Percentiles rank a stretch among this genome's conserved stretches.
Evolutionary conservation across 2,888 invertebrate genomes (phyloP).

Genomic region (Pseudococcus viburni): DNA sequence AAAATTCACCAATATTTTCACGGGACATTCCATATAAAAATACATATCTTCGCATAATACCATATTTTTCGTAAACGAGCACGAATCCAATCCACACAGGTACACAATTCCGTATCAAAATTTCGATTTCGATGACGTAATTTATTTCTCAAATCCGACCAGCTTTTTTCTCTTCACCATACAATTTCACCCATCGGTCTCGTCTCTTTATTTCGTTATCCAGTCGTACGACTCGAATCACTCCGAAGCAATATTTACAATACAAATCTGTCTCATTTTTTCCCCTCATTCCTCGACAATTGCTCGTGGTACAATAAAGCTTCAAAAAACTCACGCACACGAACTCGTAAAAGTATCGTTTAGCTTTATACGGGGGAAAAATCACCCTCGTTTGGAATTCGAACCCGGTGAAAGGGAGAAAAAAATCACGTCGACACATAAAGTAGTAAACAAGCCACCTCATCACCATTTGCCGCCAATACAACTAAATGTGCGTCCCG

Average conservation of each 20-base stretch:
- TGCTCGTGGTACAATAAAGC: background rate
- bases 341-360: background rate
- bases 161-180: background rate
- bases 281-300: background rate
- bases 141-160: constrained; percentile 9
- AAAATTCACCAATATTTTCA: too few species aligned
- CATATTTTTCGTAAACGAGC: constrained; percentile 2
- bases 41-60: background rate
- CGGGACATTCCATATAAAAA: background rate
- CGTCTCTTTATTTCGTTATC: background rate
- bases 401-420: background rate
- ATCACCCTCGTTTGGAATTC: background rate
- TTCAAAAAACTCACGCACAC: background rate
- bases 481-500: constrained; percentile 21
- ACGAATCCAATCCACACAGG: constrained; percentile 9
- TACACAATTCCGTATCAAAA: background rate
- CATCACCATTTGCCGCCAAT: constrained; percentile 23
- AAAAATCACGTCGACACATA: constrained; percentile 31
- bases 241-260: background rate
- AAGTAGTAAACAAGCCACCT: constrained; percentile 35
- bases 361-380: background rate
- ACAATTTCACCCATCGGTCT: background rate
- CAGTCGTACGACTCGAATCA: background rate
- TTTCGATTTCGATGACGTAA: background rate
- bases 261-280: background rate